Evolutionary conservation across 2,113 vertebrate genomes (phyloP), one percentile per base, ranked within the genome.

Genomic region (Oreochromis spilurus): DNA sequence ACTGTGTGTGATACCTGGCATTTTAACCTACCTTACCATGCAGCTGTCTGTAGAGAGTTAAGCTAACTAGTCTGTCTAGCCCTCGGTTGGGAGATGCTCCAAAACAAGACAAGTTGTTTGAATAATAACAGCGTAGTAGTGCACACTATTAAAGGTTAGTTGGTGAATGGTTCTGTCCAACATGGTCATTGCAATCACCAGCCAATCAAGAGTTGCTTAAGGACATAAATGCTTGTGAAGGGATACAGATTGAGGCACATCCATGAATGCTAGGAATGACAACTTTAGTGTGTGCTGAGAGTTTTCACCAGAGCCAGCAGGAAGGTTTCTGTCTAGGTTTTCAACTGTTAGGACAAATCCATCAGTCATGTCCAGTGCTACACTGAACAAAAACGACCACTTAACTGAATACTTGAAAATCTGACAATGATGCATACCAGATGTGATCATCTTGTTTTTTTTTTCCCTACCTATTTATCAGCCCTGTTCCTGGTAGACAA

Each of bases 401-500:
- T 62, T 62, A 65, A 65, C 65, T 43, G 38, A 43, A 70, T 13
- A 45, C 38, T 70, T 24, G n/a, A 24, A 43, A 70, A 43, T 43
- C 7, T 0, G n/a, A 70, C 21, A 72, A 26, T 1, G 7, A 14
- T 45, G 4, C 2, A 34, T 34, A 26, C 67, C 14, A 48, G 14
- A 48, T 48, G 26, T 50, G 40, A 50, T 50, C 0, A 5, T 75
- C 67, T 29, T 26, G 4, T 26, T 14, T 43, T 12, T 0, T 0
- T 0, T 2, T 36, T 2, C 45, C 19, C 14, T 9, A 19, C 26
- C 24, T 31, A 29, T 19, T 50, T 29, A 50, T 77, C 84, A 99
- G 99, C 97, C 0, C 94, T 99, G 70, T 99, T 99, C 95, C 97
- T 99, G 82, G 98, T 99, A 87, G 98, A 99, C 96, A 99, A 99